Conservation (phyloP, 2,113 vertebrate species). For the Siphamia tubifer region DNA sequence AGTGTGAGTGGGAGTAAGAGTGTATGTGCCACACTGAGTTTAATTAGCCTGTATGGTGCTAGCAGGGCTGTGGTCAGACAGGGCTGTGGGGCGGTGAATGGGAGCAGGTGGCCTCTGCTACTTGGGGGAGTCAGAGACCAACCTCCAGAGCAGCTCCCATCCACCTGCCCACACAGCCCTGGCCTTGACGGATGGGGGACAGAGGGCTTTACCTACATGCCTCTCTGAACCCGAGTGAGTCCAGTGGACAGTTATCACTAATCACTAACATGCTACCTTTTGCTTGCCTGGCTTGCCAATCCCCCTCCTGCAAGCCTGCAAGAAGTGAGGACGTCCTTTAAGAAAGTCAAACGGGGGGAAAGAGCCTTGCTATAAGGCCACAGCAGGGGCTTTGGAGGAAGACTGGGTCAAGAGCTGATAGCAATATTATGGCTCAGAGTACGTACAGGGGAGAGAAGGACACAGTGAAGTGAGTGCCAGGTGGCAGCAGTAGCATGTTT, state of each 20-base stretch:
- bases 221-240: conserved; percentile 12
- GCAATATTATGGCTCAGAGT: conserved; percentile 59
- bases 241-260: conserved; percentile 18
- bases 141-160: conserved; percentile 2
- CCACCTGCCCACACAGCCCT: conserved; percentile 27
- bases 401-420: conserved; percentile 65
- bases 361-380: not conserved
- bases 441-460: conserved; percentile 41
- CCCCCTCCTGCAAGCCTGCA: not conserved
- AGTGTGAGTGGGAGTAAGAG: conserved; percentile 59
- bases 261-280: conserved; percentile 35
- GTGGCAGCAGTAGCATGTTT: conserved; percentile 73
- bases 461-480: conserved; percentile 58
- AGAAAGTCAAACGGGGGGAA: conserved; percentile 33
- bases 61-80: conserved; percentile 53
- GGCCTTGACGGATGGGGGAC: conserved; percentile 39
- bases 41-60: conserved; percentile 70
- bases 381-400: conserved; percentile 41
- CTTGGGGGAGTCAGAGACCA: conserved; percentile 46
- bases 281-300: conserved; percentile 7
- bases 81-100: conserved; percentile 50
- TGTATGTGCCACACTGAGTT: conserved; percentile 67
- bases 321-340: conserved; percentile 19
- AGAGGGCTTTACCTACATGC: conserved; percentile 47
- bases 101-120: conserved; percentile 74